Evolutionary conservation across 1,140 invertebrate genomes (phyloP).

Genomic region (Trinorchestia longiramus): DNA sequence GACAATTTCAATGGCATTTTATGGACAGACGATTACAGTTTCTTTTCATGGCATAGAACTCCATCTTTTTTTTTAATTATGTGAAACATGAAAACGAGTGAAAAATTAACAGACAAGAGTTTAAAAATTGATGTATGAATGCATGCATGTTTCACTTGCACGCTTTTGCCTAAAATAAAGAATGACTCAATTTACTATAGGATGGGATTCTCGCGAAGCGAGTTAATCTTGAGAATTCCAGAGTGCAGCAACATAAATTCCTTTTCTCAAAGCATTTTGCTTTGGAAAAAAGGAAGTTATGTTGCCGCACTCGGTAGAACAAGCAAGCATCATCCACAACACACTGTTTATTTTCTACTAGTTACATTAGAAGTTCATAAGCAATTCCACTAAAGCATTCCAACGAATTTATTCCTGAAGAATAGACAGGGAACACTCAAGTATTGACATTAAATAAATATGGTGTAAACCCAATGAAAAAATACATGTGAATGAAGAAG

Average conservation of each 20-base stretch:
- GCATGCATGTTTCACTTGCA: neutral
- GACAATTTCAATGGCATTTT: neutral
- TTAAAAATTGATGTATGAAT: neutral
- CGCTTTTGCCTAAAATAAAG: neutral
- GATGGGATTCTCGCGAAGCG: neutral
- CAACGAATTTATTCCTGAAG: no score
- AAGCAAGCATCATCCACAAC: neutral
- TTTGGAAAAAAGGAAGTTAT: no score
- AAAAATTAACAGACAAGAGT: neutral
- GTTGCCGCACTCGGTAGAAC: no score
- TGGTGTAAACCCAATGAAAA: no score
- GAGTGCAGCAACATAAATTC: neutral
- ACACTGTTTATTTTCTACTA: no score
- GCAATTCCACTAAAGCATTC: no score
- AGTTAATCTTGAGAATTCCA: neutral
- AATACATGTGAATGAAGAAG: no score
- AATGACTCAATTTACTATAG: neutral
- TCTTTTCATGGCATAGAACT: neutral
- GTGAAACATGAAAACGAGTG: neutral
- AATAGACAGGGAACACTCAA: no score
- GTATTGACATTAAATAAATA: no score
- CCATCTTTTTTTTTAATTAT: neutral
- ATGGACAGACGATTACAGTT: neutral
- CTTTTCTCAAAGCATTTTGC: no score
- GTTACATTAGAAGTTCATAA: no score